Evolutionary conservation across 2,797 vertebrate species (phyloP), one percentile per base, ranked within the genome.

Genomic region (Hephaestus fuliginosus): DNA sequence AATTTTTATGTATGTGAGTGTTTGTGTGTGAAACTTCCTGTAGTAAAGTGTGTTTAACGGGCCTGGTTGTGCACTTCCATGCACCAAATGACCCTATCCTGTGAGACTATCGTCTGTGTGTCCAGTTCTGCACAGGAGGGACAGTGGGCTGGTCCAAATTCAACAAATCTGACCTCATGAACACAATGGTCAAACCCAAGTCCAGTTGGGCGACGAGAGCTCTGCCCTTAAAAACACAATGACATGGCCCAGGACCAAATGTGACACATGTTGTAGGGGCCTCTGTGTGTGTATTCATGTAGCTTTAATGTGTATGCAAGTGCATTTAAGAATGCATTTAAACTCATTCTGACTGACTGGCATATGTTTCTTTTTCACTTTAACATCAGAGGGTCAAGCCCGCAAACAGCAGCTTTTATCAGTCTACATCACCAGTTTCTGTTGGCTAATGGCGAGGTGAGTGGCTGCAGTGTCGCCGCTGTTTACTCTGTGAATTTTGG

Each of bases 141-240:
- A 87, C 82, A 75, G 70, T 14, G 12, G 71, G 18, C 71, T 48
- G 70, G 80, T 93, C 93, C 91, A 93, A 93, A 89, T 83, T 78
- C 90, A 94, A 94, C 92, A 93, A 91, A 62, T 86, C 81, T 90
- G 89, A 92, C 89, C 92, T 91, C 84, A 68, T 83, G 80, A 92
- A 93, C 70, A 94, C 93, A 94, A 94, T 93, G 82, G 83, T 64
- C 52, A 1, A 86, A 88, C 74, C 84, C 18, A 79, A 57, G 78
- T 84, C 89, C 84, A 91, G 84, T 82, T 78, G 86, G 71, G 63
- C 15, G 17, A 83, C 91, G 71, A 82, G 74, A 84, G 36, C 75
- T 76, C 85, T 82, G 85, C 82, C 89, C 76, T 83, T 20, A 49
- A 36, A 62, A 89, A 93, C 87, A 93, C 93, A 93, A 93, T 92